Percentiles rank a stretch among this genome's conserved stretches.
Conservation (phyloP, 2,113 vertebrate genomes). For the Atherinomorus stipes region DNA sequence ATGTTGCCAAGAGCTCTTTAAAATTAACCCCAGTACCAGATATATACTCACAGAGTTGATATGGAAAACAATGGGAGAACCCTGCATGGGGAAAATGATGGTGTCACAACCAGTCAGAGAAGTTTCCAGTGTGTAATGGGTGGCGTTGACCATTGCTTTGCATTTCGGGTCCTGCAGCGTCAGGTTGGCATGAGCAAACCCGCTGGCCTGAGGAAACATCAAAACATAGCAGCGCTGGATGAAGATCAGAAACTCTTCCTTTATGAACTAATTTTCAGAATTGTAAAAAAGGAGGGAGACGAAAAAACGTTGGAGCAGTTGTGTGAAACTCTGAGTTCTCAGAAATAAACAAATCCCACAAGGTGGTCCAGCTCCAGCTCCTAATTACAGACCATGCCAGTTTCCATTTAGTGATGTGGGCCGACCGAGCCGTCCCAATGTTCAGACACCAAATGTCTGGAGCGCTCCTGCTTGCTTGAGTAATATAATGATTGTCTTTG, state of each 20-base stretch:
- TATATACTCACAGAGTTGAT: conserved; percentile 90
- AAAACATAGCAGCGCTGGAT: conserved; percentile 31
- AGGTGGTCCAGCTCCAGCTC: conserved; percentile 63
- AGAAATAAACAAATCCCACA: conserved; percentile 72
- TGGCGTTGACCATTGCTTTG: conserved; percentile 90
- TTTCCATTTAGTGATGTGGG: conserved; percentile 78
- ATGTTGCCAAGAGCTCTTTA: neutral
- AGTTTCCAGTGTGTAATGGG: conserved; percentile 94
- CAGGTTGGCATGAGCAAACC: conserved; percentile 86
- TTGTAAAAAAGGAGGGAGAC: conserved; percentile 12
- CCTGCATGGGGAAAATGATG: conserved; percentile 58
- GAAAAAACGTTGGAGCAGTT: conserved; percentile 12
- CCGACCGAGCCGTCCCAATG: conserved; percentile 33
- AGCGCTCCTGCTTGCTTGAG: conserved; percentile 3
- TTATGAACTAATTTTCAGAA: conserved; percentile 55
- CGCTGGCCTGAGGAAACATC: conserved; percentile 80
- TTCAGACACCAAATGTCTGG: conserved; percentile 49
- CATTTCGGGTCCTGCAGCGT: conserved; percentile 90
- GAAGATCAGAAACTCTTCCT: conserved; percentile 38
- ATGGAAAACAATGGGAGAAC: conserved; percentile 81
- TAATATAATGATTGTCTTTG: neutral
- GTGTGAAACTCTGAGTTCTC: conserved; percentile 56
- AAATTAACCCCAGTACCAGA: neutral
- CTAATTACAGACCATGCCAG: conserved; percentile 67
- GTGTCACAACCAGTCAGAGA: conserved; percentile 88